Evolutionary conservation across 2,888 invertebrate species (phyloP).

Genomic region (Seladonia tumulorum): DNA sequence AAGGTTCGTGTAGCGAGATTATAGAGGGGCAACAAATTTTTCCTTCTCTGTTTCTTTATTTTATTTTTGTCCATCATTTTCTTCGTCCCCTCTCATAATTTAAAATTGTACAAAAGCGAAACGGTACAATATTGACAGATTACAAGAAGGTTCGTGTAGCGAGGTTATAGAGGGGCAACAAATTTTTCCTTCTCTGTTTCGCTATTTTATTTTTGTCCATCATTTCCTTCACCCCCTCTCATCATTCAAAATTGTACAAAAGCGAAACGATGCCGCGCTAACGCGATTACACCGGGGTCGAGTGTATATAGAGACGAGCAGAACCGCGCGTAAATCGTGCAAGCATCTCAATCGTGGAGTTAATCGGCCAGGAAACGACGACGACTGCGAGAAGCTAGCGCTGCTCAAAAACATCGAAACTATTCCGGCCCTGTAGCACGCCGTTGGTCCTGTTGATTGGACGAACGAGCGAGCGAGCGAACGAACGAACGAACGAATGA

Average conservation of each 20-base stretch:
- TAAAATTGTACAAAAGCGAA: background rate
- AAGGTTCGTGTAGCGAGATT: too few relatives aligned
- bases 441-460: slow-evolving; percentile 48
- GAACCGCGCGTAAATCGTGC: background rate
- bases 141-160: too few relatives aligned
- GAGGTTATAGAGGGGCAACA: background rate
- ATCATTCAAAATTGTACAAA: background rate
- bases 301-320: background rate
- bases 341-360: slow-evolving; percentile 9
- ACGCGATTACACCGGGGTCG: background rate
- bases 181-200: background rate
- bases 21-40: background rate
- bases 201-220: background rate
- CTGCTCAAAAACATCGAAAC: slow-evolving; percentile 32
- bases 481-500: slow-evolving; percentile 41
- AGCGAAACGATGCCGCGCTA: background rate
- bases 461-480: slow-evolving; percentile 25
- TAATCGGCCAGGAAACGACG: slow-evolving; percentile 27
- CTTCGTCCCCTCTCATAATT: background rate
- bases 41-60: background rate
- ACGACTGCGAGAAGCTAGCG: background rate
- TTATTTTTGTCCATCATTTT: background rate
- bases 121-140: background rate
- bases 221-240: background rate
- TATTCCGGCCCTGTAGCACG: background rate